These are phyloP conservation scores for Eulemur rubriventer DNA, from an alignment of 2,797 vertebrate genomes.

Conservation along the genomic window DNA sequence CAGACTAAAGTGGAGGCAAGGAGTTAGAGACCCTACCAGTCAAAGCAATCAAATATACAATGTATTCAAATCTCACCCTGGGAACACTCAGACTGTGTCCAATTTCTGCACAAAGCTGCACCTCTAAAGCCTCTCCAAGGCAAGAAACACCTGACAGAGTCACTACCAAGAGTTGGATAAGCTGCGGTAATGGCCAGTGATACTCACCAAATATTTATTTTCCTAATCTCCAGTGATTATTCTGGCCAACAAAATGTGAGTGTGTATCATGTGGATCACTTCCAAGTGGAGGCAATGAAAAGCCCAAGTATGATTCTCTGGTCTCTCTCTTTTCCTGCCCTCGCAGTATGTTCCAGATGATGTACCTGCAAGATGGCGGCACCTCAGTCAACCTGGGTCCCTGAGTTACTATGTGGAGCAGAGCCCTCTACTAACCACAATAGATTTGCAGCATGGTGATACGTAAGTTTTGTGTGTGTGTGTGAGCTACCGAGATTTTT, in stretches of 20 bases:
- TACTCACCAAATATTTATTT: background rate
- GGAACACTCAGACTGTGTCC: background rate
- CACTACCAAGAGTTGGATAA: background rate
- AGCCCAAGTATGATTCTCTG: background rate
- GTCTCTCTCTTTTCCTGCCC: background rate
- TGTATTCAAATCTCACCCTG: background rate
- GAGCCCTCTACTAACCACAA: background rate
- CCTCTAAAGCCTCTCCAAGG: background rate
- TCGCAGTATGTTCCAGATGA: background rate
- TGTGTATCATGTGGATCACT: too few relatives aligned
- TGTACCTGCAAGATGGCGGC: background rate
- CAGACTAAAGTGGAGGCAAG: background rate
- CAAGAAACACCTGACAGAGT: background rate
- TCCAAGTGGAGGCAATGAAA: background rate
- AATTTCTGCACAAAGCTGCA: background rate
- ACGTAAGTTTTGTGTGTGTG: background rate
- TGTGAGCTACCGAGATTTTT: background rate
- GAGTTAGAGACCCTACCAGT: background rate
- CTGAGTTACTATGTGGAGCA: background rate
- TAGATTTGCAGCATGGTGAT: background rate
- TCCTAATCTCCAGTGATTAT: background rate
- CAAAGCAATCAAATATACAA: background rate
- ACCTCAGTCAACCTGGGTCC: background rate
- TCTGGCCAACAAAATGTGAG: background rate
- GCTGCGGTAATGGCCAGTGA: background rate